Base-by-base conservation (phyloP, 2,888 invertebrate genomes). In the Allacma fusca region DNA sequence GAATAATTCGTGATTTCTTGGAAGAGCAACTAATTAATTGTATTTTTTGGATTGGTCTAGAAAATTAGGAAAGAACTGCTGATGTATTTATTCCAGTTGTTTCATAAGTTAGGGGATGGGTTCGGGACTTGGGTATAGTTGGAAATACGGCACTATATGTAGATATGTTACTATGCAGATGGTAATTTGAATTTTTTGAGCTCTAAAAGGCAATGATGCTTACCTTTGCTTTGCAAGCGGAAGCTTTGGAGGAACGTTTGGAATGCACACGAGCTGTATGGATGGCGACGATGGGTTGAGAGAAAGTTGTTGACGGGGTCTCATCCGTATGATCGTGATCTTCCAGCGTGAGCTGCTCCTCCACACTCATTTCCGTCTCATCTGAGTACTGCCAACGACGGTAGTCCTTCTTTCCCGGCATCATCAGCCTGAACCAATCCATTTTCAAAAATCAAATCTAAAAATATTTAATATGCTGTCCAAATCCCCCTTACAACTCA, bases 341-440 rank as follows among this genome's bases (percentile, higher is more conserved):
- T 65, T 83, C 83, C 9, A 83, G 78, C 23, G 83, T 82, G 26
- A 83, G 80, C 75, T 83, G 83, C 73, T 83, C 83, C 44, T 83
- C 83, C 79, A 81, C 82, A 77, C 80, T 83, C 72, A 83, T 83
- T 77, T 83, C 83, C 76, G 82, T 82, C 73, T 83, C 83, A 73
- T 83, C 82, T 29, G 81, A 81, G 72, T 82, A 83, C 77, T 83
- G 81, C 83, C 83, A 83, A 71, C 83, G 73, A 59, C 79, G 79
- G 80, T 83, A 83, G 64, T 83, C 81, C 65, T 68, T 78, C 78
- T 81, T 80, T 69, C 80, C 80, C 77, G 80, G 78, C 74, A 76
- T 76, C 34, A 19, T 75, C 21, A 16, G n/a, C 64, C 26, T 57
- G n/a, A 57, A 57, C 19, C 57, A 21, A 21, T 57, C 21, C 19